A percentile compares a stretch with the other conserved stretches of the same genome.
Evolutionary conservation across 2,888 invertebrate species (phyloP).

Genomic region (Ametastegia equiseti): DNA sequence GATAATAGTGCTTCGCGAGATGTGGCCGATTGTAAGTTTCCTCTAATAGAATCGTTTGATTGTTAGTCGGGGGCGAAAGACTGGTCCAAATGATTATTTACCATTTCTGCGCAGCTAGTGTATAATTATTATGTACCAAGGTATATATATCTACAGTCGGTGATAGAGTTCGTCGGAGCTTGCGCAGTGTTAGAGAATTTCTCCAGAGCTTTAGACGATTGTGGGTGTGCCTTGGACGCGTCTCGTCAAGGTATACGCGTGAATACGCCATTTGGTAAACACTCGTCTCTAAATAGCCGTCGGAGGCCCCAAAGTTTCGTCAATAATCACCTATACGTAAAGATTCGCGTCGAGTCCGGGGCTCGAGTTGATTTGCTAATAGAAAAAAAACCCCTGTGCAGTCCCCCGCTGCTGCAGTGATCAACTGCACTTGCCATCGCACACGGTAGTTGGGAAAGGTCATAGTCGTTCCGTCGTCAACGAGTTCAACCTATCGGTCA

Average conservation of each 20-base stretch:
- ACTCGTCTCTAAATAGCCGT: conserved; percentile 27
- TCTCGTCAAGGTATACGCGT: not conserved
- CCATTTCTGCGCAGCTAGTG: too few relatives aligned
- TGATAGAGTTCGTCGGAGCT: not conserved
- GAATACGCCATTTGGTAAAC: conserved; percentile 33
- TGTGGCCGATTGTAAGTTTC: too few relatives aligned
- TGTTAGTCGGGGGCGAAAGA: too few relatives aligned
- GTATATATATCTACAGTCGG: too few relatives aligned
- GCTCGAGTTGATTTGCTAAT: not conserved
- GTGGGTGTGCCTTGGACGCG: conserved; percentile 36
- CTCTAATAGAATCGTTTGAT: too few relatives aligned
- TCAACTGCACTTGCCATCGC: not conserved
- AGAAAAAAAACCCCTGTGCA: not conserved
- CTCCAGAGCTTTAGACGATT: not conserved
- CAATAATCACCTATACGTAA: not conserved
- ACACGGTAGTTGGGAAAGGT: not conserved
- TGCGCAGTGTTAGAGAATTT: conserved; percentile 1
- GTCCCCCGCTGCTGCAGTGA: not conserved
- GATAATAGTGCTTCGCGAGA: too few relatives aligned
- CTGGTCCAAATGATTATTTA: too few relatives aligned
- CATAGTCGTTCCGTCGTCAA: not conserved
- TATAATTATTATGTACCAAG: too few relatives aligned
- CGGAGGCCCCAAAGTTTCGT: not conserved
- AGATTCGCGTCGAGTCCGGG: not conserved
- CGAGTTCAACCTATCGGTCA: too few relatives aligned